Conservation (phyloP, 2,888 invertebrate species). For the Lagria hirta region DNA sequence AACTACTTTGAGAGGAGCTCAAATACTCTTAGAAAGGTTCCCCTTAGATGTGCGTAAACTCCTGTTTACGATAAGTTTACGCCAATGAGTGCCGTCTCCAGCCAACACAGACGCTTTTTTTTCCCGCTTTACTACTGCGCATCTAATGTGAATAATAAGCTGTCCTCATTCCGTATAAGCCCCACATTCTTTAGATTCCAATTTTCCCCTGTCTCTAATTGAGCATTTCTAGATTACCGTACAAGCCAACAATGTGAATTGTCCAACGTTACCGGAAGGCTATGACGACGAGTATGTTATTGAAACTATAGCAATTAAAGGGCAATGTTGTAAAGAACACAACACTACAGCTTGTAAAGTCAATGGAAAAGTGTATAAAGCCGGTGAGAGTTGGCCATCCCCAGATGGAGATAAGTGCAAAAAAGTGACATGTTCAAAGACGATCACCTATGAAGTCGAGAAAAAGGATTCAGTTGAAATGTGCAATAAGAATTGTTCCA, state of each 20-base stretch:
- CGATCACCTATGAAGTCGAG: constrained; percentile 54
- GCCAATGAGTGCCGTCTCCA: too few relatives aligned
- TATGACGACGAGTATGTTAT: constrained; percentile 57
- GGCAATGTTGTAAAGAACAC: constrained; percentile 61
- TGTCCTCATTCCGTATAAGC: too few relatives aligned
- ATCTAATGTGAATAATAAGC: too few relatives aligned
- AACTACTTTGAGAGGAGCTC: too few relatives aligned
- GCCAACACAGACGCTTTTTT: too few relatives aligned
- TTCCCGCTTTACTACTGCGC: too few relatives aligned
- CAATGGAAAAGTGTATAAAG: constrained; percentile 55
- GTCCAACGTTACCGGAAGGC: constrained; percentile 55
- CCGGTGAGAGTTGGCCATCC: constrained; percentile 45
- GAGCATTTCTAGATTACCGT: constrained; percentile 58
- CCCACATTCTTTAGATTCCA: too few relatives aligned
- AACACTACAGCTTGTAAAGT: constrained; percentile 61
- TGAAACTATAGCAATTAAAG: constrained; percentile 53
- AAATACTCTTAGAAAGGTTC: too few relatives aligned
- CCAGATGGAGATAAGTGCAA: constrained; percentile 59
- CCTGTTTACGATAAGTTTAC: too few relatives aligned
- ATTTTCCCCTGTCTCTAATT: neutral
- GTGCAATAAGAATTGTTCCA: constrained; percentile 57
- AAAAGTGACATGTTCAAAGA: constrained; percentile 55
- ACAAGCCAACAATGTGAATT: constrained; percentile 57
- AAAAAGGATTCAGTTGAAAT: constrained; percentile 57
- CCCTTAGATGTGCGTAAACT: too few relatives aligned